Base-by-base conservation (phyloP, 2,113 vertebrate species). In the Gobiocypris rarus region DNA sequence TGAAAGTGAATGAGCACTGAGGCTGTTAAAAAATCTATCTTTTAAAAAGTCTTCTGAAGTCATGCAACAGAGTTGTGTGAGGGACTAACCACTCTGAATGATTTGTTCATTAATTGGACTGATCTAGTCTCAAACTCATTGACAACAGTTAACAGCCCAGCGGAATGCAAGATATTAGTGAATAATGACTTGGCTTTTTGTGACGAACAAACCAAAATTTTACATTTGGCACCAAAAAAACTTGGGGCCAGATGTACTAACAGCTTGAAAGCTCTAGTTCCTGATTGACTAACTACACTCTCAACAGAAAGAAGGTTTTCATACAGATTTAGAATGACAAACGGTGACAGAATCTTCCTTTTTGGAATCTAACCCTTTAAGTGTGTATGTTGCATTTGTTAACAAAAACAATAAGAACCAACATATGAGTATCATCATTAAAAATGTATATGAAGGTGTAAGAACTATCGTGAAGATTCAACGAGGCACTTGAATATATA, bases 401-500 rank as follows among this genome's bases (percentile, higher is more conserved):
- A 52, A 22, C 43, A 81, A 52, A 65, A 81, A 67, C 7, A 67
- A 54, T 8, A 54, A 56, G 11, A 81, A 34, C 41, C 43, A 80
- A 67, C 24, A 80, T 79, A 22, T 79, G n/a, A 45, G 76, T 45
- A 61, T 80, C 3, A 74, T 26, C 38, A 58, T 10, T 13, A 26
- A 6, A 50, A 81, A 38, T 41, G 48, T 41, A 54, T 80, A 50
- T 67, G 70, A 41, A 70, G 9, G 24, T 22, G 9, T 50, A 81
- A 67, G 80, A 31, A n/a, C 80, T 71, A 9, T 52, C 22, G 0
- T 54, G 11, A 67, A 52, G 10, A 15, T 81, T 26, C 10, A 31
- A n/a, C 48, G 65, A 82, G 80, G 50, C 80, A 82, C 65, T 82
- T 54, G 8, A 41, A 63, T 54, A 54, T 69, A 50, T 48, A 48